These are phyloP conservation scores for Girardia tigrina DNA, from an alignment of 2,888 invertebrate genomes.

Conservation along the genomic window DNA sequence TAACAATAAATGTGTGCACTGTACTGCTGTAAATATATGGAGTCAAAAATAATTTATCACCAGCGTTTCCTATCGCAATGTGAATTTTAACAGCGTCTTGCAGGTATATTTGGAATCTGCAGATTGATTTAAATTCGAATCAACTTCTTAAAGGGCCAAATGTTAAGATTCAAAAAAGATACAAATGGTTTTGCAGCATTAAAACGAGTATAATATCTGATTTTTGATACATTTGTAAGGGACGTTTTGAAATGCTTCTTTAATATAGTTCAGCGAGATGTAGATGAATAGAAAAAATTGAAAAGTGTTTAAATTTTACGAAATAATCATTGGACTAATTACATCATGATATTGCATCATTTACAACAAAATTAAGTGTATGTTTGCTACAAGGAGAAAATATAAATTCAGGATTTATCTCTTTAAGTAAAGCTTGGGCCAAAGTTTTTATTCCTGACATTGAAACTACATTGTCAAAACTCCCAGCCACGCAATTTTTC, in stretches of 20 bases:
- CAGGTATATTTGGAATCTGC: background rate
- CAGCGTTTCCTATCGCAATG: background rate
- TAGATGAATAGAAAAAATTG: background rate
- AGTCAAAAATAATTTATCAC: background rate
- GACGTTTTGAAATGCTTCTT: background rate
- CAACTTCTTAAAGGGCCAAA: background rate
- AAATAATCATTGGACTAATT: background rate
- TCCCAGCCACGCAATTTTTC: background rate
- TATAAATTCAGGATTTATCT: slow-evolving; percentile 5
- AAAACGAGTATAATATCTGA: background rate
- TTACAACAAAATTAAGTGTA: slow-evolving; percentile 7
- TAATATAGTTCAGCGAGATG: background rate
- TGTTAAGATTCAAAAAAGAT: background rate
- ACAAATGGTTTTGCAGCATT: background rate
- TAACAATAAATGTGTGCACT: background rate
- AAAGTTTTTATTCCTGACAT: background rate
- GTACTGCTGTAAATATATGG: background rate
- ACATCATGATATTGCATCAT: background rate
- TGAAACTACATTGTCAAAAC: background rate
- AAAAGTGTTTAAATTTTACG: background rate
- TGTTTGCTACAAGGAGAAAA: background rate
- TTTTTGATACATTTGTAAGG: background rate
- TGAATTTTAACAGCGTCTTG: slow-evolving; percentile 3
- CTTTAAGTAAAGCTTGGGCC: background rate
- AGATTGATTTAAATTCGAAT: background rate